Evolutionary conservation across 2,888 invertebrate genomes (phyloP).

Genomic region (Aquatica leii): DNA sequence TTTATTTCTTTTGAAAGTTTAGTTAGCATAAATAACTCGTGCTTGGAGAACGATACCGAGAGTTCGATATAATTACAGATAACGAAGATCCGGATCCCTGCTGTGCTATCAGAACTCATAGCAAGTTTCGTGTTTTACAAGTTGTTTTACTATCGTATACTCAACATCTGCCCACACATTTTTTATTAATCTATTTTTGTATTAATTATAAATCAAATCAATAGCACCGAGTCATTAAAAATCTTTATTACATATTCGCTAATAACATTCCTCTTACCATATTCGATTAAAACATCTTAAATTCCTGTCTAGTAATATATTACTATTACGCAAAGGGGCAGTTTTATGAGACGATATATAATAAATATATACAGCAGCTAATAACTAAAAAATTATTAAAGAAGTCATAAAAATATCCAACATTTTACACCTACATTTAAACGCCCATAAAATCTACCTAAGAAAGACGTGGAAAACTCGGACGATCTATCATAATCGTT

Average conservation of each 20-base stretch:
- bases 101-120: constrained; percentile 42
- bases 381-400: constrained; percentile 26
- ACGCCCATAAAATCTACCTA: too few species aligned
- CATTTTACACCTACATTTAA: constrained; percentile 25
- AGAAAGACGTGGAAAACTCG: too few species aligned
- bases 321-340: constrained; percentile 15
- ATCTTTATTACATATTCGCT: neutral
- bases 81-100: constrained; percentile 41
- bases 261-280: neutral
- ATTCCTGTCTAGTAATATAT: neutral
- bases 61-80: constrained; percentile 44
- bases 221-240: neutral
- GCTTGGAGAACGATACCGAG: constrained; percentile 29
- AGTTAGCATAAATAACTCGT: constrained; percentile 27
- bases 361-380: constrained; percentile 26
- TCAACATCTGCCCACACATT: constrained; percentile 32
- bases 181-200: constrained; percentile 21
- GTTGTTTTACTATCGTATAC: constrained; percentile 37
- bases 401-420: constrained; percentile 25
- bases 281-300: constrained; percentile 18
- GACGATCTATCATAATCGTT: constrained; percentile 13
- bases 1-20: constrained; percentile 15
- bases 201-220: constrained; percentile 19
- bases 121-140: constrained; percentile 36
- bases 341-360: constrained; percentile 19